Base-by-base conservation (phyloP, 2,888 invertebrate species). In the Cataglyphis rosenhaueri region DNA sequence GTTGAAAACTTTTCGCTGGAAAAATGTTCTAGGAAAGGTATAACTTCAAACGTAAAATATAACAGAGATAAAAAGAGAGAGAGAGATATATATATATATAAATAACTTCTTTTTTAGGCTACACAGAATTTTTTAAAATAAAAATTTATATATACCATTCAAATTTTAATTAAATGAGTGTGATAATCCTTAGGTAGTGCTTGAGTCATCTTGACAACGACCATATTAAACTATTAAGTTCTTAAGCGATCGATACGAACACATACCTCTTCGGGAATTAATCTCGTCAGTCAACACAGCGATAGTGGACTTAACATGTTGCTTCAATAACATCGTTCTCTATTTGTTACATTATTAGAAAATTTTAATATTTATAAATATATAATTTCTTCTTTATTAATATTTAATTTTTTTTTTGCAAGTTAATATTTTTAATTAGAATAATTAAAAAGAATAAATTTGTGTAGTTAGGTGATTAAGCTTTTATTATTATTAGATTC, bases 181-280 rank as follows among this genome's bases (percentile, higher is more conserved):
- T 57, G 25, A 57, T 68, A 76, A 74, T 41, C 48, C 32, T n/a
- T 61, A 15, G 32, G 18, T 5, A 21, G 10, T 3, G 10, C 29
- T 29, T 41, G 10, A 55, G 29, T 76, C n/a, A 21, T 15, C 41
- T 15, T 66, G 68, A 66, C n/a, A 41, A 52, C 57, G 66, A 55
- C 76, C 66, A 76, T 76, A 68, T 68, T 76, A 76, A 66, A 76
- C 29, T 68, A 68, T 76, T 76, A 76, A 76, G 76, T 68, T 76
- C 68, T 66, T 76, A 76, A 66, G 25, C 38, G 68, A 76, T 76
- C 68, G 57, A 76, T 76, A 66, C 5, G n/a, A 65, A 55, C 66
- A 38, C 55, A 76, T 55, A 57, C 68, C 29, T 8, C 41, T 57
- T 32, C 3, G 76, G 29, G 68, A 68, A 76, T 76, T 76, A 76